Evolutionary conservation across 1,140 invertebrate genomes (phyloP), one percentile per base, ranked within the genome.

Genomic region (Uloborus diversus): DNA sequence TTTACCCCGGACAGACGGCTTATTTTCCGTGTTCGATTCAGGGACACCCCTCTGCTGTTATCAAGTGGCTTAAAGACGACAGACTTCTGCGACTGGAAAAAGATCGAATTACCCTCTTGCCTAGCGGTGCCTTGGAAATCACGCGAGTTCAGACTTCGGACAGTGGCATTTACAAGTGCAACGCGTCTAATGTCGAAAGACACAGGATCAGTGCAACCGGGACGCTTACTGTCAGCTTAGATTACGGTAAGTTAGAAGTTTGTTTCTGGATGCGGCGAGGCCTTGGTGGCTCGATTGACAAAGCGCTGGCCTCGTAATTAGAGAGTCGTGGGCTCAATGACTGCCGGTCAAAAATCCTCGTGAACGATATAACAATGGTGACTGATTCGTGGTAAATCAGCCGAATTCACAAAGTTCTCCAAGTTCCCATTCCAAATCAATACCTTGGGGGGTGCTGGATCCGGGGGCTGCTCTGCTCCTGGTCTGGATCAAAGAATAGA

Each of bases 51-150:
- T 81, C 86, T 85, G 84, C 90, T 1, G 84, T 88, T 83, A 90
- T 94, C 20, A 90, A 91, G 20, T 97, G 95, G 95, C 87, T 94
- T 33, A 94, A 94, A 87, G 92, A 94, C 83, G 92, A 92, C 82
- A 88, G 90, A 73, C 90, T 90, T 1, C 83, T 94, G n/a, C 83
- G 87, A 3, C 81, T 93, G 51, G 92, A 94, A 84, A 90, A 90
- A 68, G 89, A 90, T 59, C 89, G 94, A 81, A 94, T 95, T 92
- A 90, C 91, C 1, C 86, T 95, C 2, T 87, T 95, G 47, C 93
- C 93, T 4, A 83, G 86, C 86, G 91, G 95, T 25, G 92, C 94
- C 3, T 87, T 97, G 49, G 95, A 97, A 88, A 92, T 97, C 27
- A 92, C 93, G 81, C 90, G 93, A 80, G 91, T 96, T 23, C 87